Evolutionary conservation across 2,113 vertebrate genomes (phyloP).

Genomic region (Bos javanicus): DNA sequence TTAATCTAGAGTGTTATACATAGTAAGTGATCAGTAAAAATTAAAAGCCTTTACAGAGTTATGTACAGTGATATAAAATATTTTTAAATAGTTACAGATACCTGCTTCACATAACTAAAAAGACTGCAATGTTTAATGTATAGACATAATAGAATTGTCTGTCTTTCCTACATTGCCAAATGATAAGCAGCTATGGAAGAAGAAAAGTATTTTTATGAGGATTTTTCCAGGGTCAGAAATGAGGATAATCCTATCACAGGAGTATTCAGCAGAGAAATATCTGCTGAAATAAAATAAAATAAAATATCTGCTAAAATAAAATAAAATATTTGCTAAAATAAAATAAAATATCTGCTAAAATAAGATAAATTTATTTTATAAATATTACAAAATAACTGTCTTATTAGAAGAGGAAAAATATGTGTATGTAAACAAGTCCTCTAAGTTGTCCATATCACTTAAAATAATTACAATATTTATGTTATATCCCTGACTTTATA

Average conservation of each 20-base stretch:
- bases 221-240: neutral
- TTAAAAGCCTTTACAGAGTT: neutral
- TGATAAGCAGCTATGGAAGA: neutral
- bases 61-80: neutral
- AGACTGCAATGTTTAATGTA: neutral
- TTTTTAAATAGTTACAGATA: neutral
- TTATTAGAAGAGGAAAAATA: neutral
- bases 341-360: neutral
- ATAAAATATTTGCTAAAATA: neutral
- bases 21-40: neutral
- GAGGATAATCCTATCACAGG: neutral
- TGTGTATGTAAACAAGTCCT: neutral
- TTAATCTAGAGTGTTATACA: neutral
- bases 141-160: neutral
- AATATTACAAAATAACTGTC: neutral
- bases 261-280: neutral
- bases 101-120: neutral
- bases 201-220: neutral
- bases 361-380: neutral
- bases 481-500: neutral
- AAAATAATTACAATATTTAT: conserved; percentile 36
- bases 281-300: too few species aligned
- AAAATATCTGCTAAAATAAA: neutral
- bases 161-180: neutral
- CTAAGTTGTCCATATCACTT: neutral